Percentiles rank a stretch among this genome's conserved stretches.
phyloP scores from a whole-genome alignment of 1,140 invertebrate genomes.

The Pogonomyrmex californicus region DNA sequence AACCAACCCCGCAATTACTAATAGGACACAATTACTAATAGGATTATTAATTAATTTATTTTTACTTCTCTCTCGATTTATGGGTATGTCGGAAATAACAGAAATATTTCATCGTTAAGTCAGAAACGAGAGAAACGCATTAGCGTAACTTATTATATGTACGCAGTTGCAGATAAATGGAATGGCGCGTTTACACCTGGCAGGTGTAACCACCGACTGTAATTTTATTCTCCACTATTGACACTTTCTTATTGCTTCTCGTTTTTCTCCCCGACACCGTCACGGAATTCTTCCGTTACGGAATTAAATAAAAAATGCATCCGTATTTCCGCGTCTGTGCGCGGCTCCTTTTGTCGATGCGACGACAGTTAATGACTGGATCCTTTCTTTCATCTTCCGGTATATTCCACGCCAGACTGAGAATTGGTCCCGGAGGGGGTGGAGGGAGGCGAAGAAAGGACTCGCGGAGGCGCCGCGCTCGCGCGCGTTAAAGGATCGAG shows the following conservation, averaged over 20 bases:
- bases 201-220: background rate
- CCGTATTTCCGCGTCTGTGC: constrained; percentile 11
- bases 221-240: constrained; percentile 44
- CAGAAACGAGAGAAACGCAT: background rate
- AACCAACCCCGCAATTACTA: background rate
- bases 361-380: constrained; percentile 70
- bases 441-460: background rate
- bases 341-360: constrained; percentile 26
- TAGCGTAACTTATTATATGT: background rate
- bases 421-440: constrained; percentile 68
- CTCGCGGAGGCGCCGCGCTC: background rate
- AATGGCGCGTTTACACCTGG: background rate
- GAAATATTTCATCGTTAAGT: background rate
- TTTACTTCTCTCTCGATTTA: background rate
- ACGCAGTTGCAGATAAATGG: background rate
- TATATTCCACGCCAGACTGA: constrained; percentile 63
- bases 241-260: constrained; percentile 46
- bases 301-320: constrained; percentile 41
- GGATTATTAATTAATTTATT: background rate
- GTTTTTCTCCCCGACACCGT: constrained; percentile 12
- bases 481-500: constrained; percentile 40
- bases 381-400: constrained; percentile 38
- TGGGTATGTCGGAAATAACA: background rate
- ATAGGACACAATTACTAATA: background rate
- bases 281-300: constrained; percentile 22